Percentiles rank a stretch among this genome's conserved stretches.
Evolutionary conservation across 2,113 vertebrate species (phyloP).

Genomic region (Geothlypis trichas): DNA sequence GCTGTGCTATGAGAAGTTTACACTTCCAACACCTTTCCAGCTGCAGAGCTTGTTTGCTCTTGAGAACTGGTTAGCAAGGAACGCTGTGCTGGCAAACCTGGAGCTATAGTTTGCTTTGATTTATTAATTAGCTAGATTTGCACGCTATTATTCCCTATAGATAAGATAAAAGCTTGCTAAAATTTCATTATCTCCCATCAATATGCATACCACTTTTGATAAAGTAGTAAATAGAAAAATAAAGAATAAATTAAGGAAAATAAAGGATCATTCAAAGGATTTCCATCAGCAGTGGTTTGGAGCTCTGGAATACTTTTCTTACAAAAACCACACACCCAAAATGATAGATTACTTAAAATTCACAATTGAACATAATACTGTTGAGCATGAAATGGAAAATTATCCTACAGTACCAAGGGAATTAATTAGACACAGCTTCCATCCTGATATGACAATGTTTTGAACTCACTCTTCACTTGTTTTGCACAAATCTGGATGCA

Average conservation of each 20-base stretch:
- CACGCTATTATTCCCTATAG: neutral
- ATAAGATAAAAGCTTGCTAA: neutral
- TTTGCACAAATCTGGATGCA: neutral
- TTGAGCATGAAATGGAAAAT: neutral
- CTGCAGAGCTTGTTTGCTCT: neutral
- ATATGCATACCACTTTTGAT: neutral
- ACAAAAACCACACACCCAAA: neutral
- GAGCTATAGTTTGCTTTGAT: neutral
- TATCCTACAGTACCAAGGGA: neutral
- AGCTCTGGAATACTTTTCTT: neutral
- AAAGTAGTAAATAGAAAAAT: neutral
- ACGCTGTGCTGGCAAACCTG: neutral
- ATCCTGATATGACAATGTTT: neutral
- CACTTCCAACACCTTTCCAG: neutral
- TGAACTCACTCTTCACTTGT: neutral
- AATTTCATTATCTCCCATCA: neutral
- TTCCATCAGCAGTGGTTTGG: neutral
- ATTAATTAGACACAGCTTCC: neutral
- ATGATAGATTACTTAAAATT: neutral
- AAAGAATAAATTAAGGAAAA: neutral
- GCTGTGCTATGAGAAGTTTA: neutral
- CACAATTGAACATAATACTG: neutral
- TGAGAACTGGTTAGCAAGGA: neutral
- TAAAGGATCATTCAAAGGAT: neutral
- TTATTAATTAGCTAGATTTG: neutral